These are phyloP conservation scores for Cuniculus paca DNA, from an alignment of 2,797 vertebrate genomes.

Conservation along the genomic window DNA sequence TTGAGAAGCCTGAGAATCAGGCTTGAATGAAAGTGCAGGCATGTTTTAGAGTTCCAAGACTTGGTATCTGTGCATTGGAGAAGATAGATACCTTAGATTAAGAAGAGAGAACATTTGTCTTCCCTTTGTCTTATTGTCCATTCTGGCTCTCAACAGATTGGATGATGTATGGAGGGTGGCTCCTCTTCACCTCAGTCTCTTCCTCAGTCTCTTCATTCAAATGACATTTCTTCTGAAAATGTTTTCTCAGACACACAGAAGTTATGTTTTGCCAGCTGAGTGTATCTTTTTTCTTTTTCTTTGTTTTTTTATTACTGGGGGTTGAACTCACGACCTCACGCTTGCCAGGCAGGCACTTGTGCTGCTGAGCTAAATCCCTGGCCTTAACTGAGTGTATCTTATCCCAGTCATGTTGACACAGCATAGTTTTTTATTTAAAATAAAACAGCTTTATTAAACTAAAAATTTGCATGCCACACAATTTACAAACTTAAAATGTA, in stretches of 20 bases:
- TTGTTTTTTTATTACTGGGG: too few relatives aligned
- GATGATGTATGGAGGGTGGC: not conserved
- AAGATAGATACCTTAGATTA: not conserved
- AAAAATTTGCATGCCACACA: not conserved
- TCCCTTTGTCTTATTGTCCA: not conserved
- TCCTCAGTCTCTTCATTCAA: not conserved
- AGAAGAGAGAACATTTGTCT: too few relatives aligned
- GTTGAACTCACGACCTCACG: too few relatives aligned
- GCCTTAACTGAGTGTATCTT: not conserved
- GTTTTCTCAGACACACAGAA: not conserved
- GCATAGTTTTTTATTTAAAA: not conserved
- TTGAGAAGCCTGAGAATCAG: not conserved
- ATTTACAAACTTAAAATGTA: not conserved
- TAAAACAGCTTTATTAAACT: not conserved
- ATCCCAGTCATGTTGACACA: not conserved
- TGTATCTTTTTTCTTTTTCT: too few relatives aligned
- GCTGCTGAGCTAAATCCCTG: too few relatives aligned
- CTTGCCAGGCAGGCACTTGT: too few relatives aligned
- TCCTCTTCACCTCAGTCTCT: not conserved
- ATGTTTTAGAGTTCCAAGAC: not conserved
- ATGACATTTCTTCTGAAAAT: not conserved
- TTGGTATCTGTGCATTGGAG: too few relatives aligned
- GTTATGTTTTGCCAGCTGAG: not conserved
- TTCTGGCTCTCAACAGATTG: not conserved
- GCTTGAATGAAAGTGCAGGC: rapidly evolving